These are phyloP conservation scores for Tipula confusa DNA, from an alignment of 2,888 invertebrate species.

Conservation along the genomic window DNA sequence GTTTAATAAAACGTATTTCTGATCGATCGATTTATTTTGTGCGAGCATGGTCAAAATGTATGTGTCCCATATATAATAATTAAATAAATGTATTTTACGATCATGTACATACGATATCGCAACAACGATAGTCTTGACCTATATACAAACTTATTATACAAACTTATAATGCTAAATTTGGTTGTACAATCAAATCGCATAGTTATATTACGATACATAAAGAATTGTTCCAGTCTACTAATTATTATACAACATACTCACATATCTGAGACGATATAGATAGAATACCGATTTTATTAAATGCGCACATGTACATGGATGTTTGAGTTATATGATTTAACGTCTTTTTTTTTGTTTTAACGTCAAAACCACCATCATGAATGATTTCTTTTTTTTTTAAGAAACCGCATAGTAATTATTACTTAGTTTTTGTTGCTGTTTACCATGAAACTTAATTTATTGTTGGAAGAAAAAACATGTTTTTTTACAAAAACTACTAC, in stretches of 20 bases:
- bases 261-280: not conserved
- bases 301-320: not conserved
- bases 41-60: too few relatives aligned
- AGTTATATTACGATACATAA: not conserved
- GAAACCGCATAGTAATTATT: not conserved
- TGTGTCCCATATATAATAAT: too few relatives aligned
- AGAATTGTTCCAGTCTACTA: not conserved
- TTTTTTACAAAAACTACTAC: not conserved
- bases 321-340: not conserved
- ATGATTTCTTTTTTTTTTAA: not conserved
- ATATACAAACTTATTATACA: not conserved
- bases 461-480: not conserved
- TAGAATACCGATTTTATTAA: too few relatives aligned
- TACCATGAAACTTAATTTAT: slow-evolving; percentile 5
- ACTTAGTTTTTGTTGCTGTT: not conserved
- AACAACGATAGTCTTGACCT: not conserved
- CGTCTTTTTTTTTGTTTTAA: not conserved
- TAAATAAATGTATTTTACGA: not conserved
- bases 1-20: too few relatives aligned
- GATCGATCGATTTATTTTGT: too few relatives aligned
- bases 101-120: too few relatives aligned
- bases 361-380: not conserved
- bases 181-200: not conserved
- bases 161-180: not conserved
- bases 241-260: not conserved